Evolutionary conservation across 2,797 vertebrate species (phyloP), one percentile per base, ranked within the genome.

Genomic region (Hafferia zeledoni): DNA sequence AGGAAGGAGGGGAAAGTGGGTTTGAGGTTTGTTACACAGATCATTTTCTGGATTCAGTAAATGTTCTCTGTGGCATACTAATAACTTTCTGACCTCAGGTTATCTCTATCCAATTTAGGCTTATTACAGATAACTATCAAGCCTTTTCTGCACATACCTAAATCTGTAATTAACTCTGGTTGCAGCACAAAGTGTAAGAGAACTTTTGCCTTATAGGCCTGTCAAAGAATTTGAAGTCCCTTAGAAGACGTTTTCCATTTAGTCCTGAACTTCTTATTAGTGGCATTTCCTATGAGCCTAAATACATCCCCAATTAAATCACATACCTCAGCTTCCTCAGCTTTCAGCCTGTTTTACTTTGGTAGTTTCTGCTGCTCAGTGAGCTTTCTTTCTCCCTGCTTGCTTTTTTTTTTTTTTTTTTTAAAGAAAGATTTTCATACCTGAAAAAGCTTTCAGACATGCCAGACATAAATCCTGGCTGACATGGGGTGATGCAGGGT

Each of bases 261-360:
- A 96, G 91, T 81, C 87, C 67, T 95, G 72, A 91, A 83, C 65
- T 94, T 90, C 92, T 96, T 96, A 96, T 96, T 93, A 90, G 69
- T 84, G 88, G 83, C 80, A 88, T 96, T 94, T 95, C 90, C 94
- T 93, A 47, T 84, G 75, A 81, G 69, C 63, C 85, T 79, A 83
- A 95, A 94, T 93, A 71, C 69, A 93, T 57, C 55, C 94, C 79
- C 78, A 93, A 69, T 94, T 95, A 96, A 95, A 93, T 90, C 87
- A 67, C 85, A 84, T 94, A 93, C 57, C 85, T 91, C 72, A 83
- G 71, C 60, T 64, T 71, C 57, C 85, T 91, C 72, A 83, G 71
- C 60, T 64, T 71, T 91, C 46, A 91, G 83, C 47, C 69, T 78
- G 46, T 57, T 88, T 91, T 78, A 55, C 68, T 88, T 88, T 33